Evolutionary conservation across 2,888 invertebrate genomes (phyloP).

Genomic region (Nomada lathburiana): DNA sequence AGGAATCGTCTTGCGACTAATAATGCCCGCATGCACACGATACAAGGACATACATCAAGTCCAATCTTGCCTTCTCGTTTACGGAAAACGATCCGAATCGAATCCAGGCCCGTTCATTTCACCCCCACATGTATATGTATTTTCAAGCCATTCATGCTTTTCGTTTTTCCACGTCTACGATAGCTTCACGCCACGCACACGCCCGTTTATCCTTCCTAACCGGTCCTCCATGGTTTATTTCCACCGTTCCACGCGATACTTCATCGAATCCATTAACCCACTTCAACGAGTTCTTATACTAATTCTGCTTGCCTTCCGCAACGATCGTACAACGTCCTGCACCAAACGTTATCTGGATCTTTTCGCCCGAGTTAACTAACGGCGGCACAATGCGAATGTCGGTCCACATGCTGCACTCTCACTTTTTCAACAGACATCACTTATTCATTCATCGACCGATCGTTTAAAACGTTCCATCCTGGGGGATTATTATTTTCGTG

Average conservation of each 20-base stretch:
- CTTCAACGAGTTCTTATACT: slow-evolving; percentile 40
- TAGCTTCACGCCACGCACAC: background rate
- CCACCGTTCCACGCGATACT: slow-evolving; percentile 37
- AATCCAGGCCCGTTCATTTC: background rate
- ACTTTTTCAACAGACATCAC: slow-evolving; percentile 21
- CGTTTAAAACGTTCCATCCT: background rate
- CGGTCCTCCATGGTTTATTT: slow-evolving; percentile 43
- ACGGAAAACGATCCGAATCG: slow-evolving; percentile 4
- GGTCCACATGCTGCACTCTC: slow-evolving; percentile 31
- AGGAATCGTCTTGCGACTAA: background rate
- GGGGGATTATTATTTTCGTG: background rate
- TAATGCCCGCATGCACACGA: background rate
- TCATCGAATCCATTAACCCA: slow-evolving; percentile 55
- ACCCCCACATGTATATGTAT: background rate
- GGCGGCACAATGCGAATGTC: slow-evolving; percentile 4
- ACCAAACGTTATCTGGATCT: slow-evolving; percentile 14
- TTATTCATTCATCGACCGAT: background rate
- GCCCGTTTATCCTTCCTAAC: slow-evolving; percentile 46
- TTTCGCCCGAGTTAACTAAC: slow-evolving; percentile 20
- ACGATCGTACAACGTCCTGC: slow-evolving; percentile 32
- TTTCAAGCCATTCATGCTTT: background rate
- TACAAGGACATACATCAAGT: slow-evolving; percentile 10
- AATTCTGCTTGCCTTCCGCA: slow-evolving; percentile 21
- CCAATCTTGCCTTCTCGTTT: background rate
- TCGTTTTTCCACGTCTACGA: slow-evolving; percentile 25